phyloP scores from a whole-genome alignment of 2,113 vertebrate genomes.

The Pitta sordida region DNA sequence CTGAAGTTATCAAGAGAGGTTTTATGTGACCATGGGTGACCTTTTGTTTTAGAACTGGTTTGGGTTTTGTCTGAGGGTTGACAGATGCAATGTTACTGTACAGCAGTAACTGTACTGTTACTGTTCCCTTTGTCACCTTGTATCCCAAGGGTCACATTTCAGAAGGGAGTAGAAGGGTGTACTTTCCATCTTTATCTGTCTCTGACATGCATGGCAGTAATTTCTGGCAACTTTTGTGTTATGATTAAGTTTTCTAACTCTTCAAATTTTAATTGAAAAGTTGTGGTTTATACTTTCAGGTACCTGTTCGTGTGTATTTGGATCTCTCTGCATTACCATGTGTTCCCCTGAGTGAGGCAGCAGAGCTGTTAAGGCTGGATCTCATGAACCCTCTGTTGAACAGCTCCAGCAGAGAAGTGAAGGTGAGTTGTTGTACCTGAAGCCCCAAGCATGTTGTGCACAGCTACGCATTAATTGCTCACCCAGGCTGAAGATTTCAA shows the following conservation, averaged over 20 bases:
- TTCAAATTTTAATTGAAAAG: background rate
- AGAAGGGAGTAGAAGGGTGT: background rate
- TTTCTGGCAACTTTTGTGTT: background rate
- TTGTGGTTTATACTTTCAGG: slow-evolving; percentile 64
- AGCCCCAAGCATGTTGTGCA: background rate
- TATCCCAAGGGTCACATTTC: background rate
- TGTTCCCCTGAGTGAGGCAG: slow-evolving; percentile 81
- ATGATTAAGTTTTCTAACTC: background rate
- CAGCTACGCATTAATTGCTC: background rate
- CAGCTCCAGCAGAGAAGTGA: slow-evolving; percentile 82
- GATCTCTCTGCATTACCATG: slow-evolving; percentile 87
- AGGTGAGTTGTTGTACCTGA: slow-evolving; percentile 69
- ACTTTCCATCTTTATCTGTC: background rate
- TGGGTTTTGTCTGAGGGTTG: background rate
- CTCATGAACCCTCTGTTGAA: slow-evolving; percentile 86
- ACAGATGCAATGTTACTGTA: background rate
- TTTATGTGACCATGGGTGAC: background rate
- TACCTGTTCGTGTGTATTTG: slow-evolving; percentile 91
- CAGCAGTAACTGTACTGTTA: background rate
- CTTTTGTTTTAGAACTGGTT: background rate
- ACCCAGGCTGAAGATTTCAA: background rate
- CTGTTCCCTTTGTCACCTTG: background rate
- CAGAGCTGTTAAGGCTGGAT: slow-evolving; percentile 88
- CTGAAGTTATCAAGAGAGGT: background rate
- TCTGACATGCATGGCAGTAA: background rate